Base-by-base conservation (phyloP, 2,888 invertebrate species). In the Trypoxylon attenuatum region DNA sequence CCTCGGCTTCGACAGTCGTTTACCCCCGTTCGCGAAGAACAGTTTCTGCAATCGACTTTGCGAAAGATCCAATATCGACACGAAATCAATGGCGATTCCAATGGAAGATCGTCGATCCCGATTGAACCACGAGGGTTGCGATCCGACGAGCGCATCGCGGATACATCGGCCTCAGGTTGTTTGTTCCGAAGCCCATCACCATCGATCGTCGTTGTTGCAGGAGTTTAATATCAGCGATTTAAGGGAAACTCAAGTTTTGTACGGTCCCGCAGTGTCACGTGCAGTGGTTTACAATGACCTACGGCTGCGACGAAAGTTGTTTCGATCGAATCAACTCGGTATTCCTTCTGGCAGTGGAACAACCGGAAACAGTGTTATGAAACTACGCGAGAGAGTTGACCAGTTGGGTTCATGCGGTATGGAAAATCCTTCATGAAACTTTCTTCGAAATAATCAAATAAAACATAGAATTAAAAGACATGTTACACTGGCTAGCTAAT, bases 251-350 rank as follows among this genome's bases (percentile, higher is more conserved):
- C 51, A 74, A 74, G 69, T 74, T 74, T 69, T 42, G 65, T 59
- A 66, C 71, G 71, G 71, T 74, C 74, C 41, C 58, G 4, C 23
- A 41, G 61, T 66, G 71, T 74, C 74, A 66, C 74, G 71, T 59
- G 69, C 74, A 69, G 74, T 71, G 71, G 69, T 73, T 71, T 71
- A 73, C 71, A 39, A 65, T 73, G 71, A 73, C 65, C 71, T 71
- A 69, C 62, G 58, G 51, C 53, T 47, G 52, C 39, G 65, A 46
- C 62, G 42, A 74, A 74, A 74, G 65, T 74, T 33, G n/a, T n/a
- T n/a, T n/a, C n/a, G n/a, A n/a, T n/a, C n/a, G n/a, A n/a, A n/a
- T n/a, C n/a, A n/a, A n/a, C n/a, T n/a, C n/a, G n/a, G n/a, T n/a
- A n/a, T n/a, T n/a, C n/a, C n/a, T n/a, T n/a, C n/a, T n/a, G n/a